phyloP scores from a whole-genome alignment of 2,797 vertebrate genomes.

The Luscinia megarhynchos region DNA sequence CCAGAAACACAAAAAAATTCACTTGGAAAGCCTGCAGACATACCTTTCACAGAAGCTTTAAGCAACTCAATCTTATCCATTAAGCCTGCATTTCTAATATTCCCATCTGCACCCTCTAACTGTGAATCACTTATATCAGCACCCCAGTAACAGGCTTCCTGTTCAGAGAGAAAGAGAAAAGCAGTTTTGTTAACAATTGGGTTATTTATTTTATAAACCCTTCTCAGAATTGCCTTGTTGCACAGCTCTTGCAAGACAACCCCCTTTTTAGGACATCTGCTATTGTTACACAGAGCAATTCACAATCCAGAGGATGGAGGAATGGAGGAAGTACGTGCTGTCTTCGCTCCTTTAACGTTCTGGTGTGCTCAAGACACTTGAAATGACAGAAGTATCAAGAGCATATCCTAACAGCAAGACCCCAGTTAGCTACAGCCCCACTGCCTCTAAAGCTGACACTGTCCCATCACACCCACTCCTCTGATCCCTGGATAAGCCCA shows the following conservation, averaged over 20 bases:
- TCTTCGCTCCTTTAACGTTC: background rate
- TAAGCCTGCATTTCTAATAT: constrained; percentile 82
- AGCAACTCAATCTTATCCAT: constrained; percentile 81
- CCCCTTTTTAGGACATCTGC: background rate
- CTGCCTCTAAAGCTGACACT: background rate
- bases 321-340: fast-evolving
- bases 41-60: constrained; percentile 86
- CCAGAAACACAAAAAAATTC: background rate
- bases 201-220: background rate
- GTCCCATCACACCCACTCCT: background rate
- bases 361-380: background rate
- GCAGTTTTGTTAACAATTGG: background rate
- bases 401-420: background rate
- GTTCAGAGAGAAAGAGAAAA: constrained; percentile 20
- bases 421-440: background rate
- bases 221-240: background rate
- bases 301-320: background rate
- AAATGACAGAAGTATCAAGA: background rate
- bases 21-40: background rate
- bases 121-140: constrained; percentile 86
- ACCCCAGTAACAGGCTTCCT: constrained; percentile 86
- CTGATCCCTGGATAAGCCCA: fast-evolving
- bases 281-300: background rate
- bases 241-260: background rate
- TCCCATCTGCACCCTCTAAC: constrained; percentile 82